These are phyloP conservation scores for Rhaphigaster nebulosa DNA, from an alignment of 2,888 invertebrate species.

Conservation along the genomic window DNA sequence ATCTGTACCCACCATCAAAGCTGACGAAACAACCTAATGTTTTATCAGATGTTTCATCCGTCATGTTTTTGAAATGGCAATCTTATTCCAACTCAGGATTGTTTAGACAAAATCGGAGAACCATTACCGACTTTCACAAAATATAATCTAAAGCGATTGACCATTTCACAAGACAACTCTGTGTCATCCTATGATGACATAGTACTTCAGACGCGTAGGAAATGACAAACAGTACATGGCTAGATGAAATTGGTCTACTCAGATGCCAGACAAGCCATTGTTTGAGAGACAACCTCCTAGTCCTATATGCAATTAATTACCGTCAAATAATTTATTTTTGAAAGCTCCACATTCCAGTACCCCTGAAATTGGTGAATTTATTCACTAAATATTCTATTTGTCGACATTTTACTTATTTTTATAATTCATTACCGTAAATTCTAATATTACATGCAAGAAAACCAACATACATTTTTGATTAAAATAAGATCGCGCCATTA, in stretches of 20 bases:
- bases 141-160: background rate
- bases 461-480: no score
- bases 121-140: background rate
- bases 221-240: background rate
- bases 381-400: no score
- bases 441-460: no score
- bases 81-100: background rate
- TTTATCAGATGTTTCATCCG: background rate
- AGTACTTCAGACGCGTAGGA: background rate
- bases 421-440: no score
- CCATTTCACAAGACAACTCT: background rate
- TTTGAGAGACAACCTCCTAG: background rate
- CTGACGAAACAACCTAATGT: background rate
- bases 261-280: background rate
- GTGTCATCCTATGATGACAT: background rate
- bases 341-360: background rate
- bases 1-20: background rate
- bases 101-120: background rate
- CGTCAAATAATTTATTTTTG: background rate
- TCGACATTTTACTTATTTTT: no score
- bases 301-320: background rate
- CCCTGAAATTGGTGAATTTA: background rate
- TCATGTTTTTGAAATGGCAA: background rate
- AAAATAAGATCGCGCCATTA: no score
- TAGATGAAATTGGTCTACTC: background rate